Evolutionary conservation across 2,888 invertebrate genomes (phyloP), one percentile per base, ranked within the genome.

Genomic region (Pristionchus entomophagus): DNA sequence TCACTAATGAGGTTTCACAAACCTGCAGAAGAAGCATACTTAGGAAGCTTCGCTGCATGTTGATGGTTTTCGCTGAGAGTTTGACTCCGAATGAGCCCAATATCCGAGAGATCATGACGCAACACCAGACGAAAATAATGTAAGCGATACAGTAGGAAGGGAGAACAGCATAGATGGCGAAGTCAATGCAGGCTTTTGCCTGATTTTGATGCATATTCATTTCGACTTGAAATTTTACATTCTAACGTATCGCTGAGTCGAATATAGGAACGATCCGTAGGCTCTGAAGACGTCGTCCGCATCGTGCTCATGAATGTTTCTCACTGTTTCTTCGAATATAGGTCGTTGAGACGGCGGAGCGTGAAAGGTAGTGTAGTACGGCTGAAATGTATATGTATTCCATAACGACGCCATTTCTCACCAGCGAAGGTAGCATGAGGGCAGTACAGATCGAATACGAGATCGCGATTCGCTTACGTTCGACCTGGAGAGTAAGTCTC

Each of bases 41-140:
- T 8, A 73, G 73, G 41, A 73, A 73, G 41, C 41, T 41, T 1
- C 73, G 41, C 41, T 73, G 73, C 73, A 73, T 73, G 73, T n/a
- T 41, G 3, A 73, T 38, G 8, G 73, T 73, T n/a, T 73, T 73
- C n/a, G 38, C n/a, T 14, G 73, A 73, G n/a, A 73, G n/a, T 73
- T 41, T 6, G 10, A 73, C 32, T 8, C 73, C 73, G 19, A 73
- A 73, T 10, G 73, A 73, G 22, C 3, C 41, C 38, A 73, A 19
- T 41, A 41, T 41, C 32, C 10, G 5, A 4, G 2, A 41, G 35
- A 73, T 73, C n/a, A 10, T 38, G 1, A n/a, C 73, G 14, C 73
- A 73, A 41, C 73, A 73, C 73, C 73, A 73, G 5, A 35, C 41
- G 35, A 41, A 73, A 14, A 73, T 41, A 5, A 38, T 19, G 14